Base-by-base conservation (phyloP, 2,113 vertebrate genomes). In the Geococcyx californianus region DNA sequence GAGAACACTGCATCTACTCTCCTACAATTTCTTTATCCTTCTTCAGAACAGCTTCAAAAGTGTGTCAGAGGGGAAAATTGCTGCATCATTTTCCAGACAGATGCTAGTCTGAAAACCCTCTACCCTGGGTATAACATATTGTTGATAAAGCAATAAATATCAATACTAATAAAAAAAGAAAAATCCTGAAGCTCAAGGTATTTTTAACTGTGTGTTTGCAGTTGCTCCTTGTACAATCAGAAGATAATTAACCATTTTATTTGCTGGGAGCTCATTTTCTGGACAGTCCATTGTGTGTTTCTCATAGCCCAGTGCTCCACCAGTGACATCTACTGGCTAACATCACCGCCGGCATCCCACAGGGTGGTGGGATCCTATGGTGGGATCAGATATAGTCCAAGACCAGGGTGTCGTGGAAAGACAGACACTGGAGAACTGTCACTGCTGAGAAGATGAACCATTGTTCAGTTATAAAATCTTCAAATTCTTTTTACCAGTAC, bases 311-410 rank as follows among this genome's bases (percentile, higher is more conserved):
- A 86, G 72, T 94, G 93, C 85, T 94, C 72, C 95, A 74, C 64
- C 90, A 92, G 85, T 96, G 94, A 97, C 96, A 95, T 78, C 93
- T 94, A 4, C 95, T 81, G 94, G 95, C 24, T 86, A 62, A 9
- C 20, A 26, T 11, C 81, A 72, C 91, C n/a, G 23, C 33, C 2
- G 21, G 58, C 66, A 44, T 55, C 34, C 42, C 59, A 20, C 38
- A 5, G 0, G 2, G 11, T 8, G 56, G 31, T 42, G 84, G 74
- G 52, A 49, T 23, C 0, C 1, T 29, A 9, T 26, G 49, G 44
- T 49, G 63, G 25, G 34, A 58, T 21, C 6, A 2, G 45, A 4
- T 25, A 0, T 1, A 24, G 52, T 10, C 56, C 49, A 19, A 58
- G 44, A 24, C 3, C 25, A 20, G 9, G 8, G 13, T 18, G 24